Evolutionary conservation across 2,888 invertebrate species (phyloP).

Genomic region (Coenonympha glycerion): DNA sequence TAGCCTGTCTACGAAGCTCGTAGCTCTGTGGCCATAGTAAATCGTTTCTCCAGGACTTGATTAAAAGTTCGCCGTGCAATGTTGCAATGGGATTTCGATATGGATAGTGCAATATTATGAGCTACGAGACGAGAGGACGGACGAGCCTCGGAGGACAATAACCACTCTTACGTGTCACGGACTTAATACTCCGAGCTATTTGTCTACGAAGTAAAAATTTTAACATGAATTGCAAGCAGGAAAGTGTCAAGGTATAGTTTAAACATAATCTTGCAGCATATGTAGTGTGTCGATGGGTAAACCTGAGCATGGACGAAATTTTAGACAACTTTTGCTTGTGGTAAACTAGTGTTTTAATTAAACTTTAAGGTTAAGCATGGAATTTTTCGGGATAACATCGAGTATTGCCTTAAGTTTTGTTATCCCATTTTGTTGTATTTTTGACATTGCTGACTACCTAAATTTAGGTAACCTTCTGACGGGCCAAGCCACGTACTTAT

Average conservation of each 20-base stretch:
- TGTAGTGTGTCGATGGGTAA: no score
- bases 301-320: no score
- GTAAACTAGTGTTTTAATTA: no score
- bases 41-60: slow-evolving; percentile 71
- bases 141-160: slow-evolving; percentile 31
- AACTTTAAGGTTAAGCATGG: no score
- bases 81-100: slow-evolving; percentile 70
- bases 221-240: background rate
- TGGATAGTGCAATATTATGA: slow-evolving; percentile 54
- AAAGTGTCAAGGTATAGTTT: background rate
- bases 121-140: slow-evolving; percentile 37
- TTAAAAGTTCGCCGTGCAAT: slow-evolving; percentile 69
- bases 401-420: no score
- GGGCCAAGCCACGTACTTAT: no score
- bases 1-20: slow-evolving; percentile 4
- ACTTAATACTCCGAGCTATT: slow-evolving; percentile 1
- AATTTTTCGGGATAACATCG: no score
- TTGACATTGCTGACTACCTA: no score
- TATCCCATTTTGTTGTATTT: no score
- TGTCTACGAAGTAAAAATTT: background rate
- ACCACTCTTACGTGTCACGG: slow-evolving; percentile 15
- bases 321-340: no score
- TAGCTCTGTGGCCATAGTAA: slow-evolving; percentile 54
- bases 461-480: no score
- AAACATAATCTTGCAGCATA: background rate